Percentiles rank a stretch among this genome's conserved stretches.
Conservation (phyloP, 2,797 vertebrate genomes). For the Coendou prehensilis region DNA sequence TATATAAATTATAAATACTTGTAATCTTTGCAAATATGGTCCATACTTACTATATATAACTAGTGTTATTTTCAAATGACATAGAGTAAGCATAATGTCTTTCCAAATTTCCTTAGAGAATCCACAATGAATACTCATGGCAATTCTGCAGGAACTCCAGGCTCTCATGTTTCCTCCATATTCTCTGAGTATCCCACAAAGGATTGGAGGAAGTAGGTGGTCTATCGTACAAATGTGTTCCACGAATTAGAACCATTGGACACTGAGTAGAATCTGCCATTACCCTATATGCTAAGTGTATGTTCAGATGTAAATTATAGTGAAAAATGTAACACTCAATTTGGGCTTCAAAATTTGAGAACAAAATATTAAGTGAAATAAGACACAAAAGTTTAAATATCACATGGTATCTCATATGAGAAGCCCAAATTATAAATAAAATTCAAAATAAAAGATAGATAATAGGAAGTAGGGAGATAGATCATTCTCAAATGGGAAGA, state of each 20-base stretch:
- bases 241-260: not conserved
- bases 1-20: conserved; percentile 11
- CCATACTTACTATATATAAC: conserved; percentile 5
- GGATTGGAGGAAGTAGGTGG: not conserved
- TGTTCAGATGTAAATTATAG: conserved; percentile 14
- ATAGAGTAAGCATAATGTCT: not conserved
- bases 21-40: conserved; percentile 15
- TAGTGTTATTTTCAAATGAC: conserved; percentile 43
- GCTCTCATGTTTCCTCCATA: not conserved
- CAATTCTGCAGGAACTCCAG: not conserved
- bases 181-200: not conserved
- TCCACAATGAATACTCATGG: not conserved
- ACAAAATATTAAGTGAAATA: not conserved
- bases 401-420: not conserved
- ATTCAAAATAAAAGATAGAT: not conserved
- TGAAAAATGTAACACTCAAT: not conserved
- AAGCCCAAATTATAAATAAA: not conserved
- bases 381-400: not conserved
- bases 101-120: conserved; percentile 61
- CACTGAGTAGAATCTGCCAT: not conserved
- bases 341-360: too few relatives aligned
- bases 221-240: not conserved
- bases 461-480: not conserved
- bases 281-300: not conserved
- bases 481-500: not conserved